Evolutionary conservation across 2,888 invertebrate species (phyloP), one percentile per base, ranked within the genome.

Genomic region (Pseudeuparius sepicola): DNA sequence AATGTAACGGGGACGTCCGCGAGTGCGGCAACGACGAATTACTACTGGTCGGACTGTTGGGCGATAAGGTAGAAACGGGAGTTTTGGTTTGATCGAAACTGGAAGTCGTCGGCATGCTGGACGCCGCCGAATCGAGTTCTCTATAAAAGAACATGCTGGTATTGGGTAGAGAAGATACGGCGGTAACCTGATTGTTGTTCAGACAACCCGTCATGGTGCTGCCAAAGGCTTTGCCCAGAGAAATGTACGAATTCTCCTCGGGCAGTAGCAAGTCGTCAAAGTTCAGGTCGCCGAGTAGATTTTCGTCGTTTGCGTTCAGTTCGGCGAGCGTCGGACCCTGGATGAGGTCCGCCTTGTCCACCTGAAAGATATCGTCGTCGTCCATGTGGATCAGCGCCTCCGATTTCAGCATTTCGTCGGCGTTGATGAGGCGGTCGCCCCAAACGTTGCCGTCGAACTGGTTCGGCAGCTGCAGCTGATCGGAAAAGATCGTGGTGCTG

Each of bases 331-430:
- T 87, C 1, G 87, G 82, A 3, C 83, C 61, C 60, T 85, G 78
- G 49, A 88, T 82, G 42, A 85, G 67, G 63, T 88, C 88, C 23
- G 83, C 76, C 63, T 87, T 85, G 59, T 89, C 88, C 34, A 87
- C 84, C 69, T 86, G 78, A 58, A 88, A 86, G 51, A 87, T 86
- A 55, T 87, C 88, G 56, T 88, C 88, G 52, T 88, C 87, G 53
- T 88, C 87, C 75, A 85, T 79, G 59, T 76, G 59, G 23, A 59
- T 78, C 50, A 80, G 77, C 7, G 75, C 66, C 49, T 79, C 79
- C 31, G 64, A 60, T 60, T 69, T 73, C 25, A 57, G 43, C 31
- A 47, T 41, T 15, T 53, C 50, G 12, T 54, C 53, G 9, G 42
- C 45, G 20, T 47, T 45, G 23, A 54, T 45, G n/a, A 49, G 32